Conservation (phyloP, 1,140 invertebrate species). For the Heliothis subflexa region DNA sequence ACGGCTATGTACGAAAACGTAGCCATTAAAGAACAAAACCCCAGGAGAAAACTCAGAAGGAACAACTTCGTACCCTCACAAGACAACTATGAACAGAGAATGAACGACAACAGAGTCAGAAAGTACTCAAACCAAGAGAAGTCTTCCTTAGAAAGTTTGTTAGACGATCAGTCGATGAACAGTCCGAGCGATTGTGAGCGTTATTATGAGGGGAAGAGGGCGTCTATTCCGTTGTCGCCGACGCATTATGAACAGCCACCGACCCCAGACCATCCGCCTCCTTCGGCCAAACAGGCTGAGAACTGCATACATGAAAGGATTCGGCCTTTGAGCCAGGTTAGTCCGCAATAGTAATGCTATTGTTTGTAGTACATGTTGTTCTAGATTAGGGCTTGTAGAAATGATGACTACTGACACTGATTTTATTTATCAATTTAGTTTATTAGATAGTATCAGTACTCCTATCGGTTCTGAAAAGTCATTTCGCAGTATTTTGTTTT, state of each 20-base stretch:
- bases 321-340: slow-evolving; percentile 94
- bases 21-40: slow-evolving; percentile 90
- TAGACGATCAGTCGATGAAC: slow-evolving; percentile 86
- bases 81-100: slow-evolving; percentile 88
- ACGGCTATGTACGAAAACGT: slow-evolving; percentile 91
- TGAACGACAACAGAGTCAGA: slow-evolving; percentile 72
- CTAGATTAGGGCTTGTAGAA: neutral
- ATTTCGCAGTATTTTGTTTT: neutral
- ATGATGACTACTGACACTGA: neutral
- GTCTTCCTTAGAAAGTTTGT: slow-evolving; percentile 89
- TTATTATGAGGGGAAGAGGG: slow-evolving; percentile 72
- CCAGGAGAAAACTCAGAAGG: slow-evolving; percentile 89
- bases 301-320: slow-evolving; percentile 96
- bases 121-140: slow-evolving; percentile 86
- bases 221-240: slow-evolving; percentile 90
- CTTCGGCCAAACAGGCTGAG: slow-evolving; percentile 95
- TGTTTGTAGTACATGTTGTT: slow-evolving; percentile 8
- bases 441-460: neutral
- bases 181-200: slow-evolving; percentile 81
- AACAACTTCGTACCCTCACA: slow-evolving; percentile 87
- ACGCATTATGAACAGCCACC: slow-evolving; percentile 96
- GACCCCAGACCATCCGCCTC: slow-evolving; percentile 97
- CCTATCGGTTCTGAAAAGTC: neutral
- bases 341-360: slow-evolving; percentile 59
- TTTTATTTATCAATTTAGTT: slow-evolving; percentile 13